Evolutionary conservation across 2,888 invertebrate genomes (phyloP).

Genomic region (Troilus luridus): DNA sequence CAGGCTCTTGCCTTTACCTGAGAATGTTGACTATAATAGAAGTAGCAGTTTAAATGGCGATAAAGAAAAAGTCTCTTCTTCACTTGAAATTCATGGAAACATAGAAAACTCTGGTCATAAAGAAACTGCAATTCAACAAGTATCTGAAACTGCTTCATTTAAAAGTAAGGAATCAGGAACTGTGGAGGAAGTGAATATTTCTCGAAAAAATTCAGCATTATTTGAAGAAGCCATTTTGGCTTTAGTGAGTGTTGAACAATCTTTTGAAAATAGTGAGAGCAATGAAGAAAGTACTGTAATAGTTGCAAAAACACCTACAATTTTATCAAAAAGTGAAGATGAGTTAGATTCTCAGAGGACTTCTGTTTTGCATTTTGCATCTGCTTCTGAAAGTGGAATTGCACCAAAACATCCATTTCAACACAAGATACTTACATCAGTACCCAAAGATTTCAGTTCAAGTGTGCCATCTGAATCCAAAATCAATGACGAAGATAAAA

Average conservation of each 20-base stretch:
- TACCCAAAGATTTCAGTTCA: background rate
- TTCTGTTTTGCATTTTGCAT: slow-evolving; percentile 29
- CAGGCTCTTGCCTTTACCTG: slow-evolving; percentile 52
- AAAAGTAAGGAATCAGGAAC: background rate
- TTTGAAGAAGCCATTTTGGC: background rate
- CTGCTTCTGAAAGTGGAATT: slow-evolving; percentile 31
- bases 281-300: slow-evolving; percentile 27
- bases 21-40: background rate
- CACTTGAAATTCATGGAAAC: background rate
- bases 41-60: background rate
- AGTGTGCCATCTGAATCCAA: background rate
- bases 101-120: background rate
- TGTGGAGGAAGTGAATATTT: background rate
- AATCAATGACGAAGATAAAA: background rate
- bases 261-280: background rate
- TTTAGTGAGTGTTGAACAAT: slow-evolving; percentile 11
- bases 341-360: slow-evolving; percentile 48
- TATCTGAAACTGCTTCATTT: background rate
- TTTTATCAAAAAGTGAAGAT: slow-evolving; percentile 46
- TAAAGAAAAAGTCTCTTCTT: background rate
- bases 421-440: background rate
- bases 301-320: slow-evolving; percentile 39
- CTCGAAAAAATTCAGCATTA: background rate
- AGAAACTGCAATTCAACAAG: background rate
- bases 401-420: background rate